Conservation (phyloP, 2,113 vertebrate species). For the Pachycephala philippinensis region DNA sequence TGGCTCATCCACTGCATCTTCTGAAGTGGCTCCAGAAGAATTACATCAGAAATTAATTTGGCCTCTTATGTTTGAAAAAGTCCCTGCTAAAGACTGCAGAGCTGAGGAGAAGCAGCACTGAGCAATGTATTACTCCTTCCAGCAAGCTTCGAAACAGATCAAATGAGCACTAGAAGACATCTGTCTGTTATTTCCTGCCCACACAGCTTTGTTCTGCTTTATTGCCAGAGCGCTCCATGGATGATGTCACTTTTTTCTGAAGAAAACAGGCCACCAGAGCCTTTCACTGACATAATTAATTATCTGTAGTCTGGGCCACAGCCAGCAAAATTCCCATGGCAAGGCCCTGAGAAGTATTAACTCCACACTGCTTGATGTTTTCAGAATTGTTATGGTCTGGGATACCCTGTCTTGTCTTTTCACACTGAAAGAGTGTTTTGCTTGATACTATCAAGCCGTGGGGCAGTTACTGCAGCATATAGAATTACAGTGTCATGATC, state of each 20-base stretch:
- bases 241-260: conserved; percentile 82
- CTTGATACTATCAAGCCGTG: neutral
- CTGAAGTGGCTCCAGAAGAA: conserved; percentile 46
- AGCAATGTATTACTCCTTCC: conserved; percentile 40
- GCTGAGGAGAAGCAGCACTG: conserved; percentile 35
- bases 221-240: conserved; percentile 73
- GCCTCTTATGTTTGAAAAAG: conserved; percentile 8
- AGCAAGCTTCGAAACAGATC: conserved; percentile 67
- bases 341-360: conserved; percentile 68
- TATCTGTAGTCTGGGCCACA: conserved; percentile 75
- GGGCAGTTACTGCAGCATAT: conserved; percentile 21
- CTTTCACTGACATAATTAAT: conserved; percentile 83
- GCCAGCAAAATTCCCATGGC: conserved; percentile 74
- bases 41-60: conserved; percentile 37
- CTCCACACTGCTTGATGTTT: conserved; percentile 65
- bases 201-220: conserved; percentile 76
- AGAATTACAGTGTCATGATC: conserved; percentile 40
- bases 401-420: conserved; percentile 25
- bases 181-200: conserved; percentile 79
- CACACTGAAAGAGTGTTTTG: conserved; percentile 59
- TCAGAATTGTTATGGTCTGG: conserved; percentile 55
- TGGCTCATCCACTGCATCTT: neutral
- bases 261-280: conserved; percentile 76
- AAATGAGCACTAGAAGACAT: conserved; percentile 75
- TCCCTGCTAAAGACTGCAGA: neutral